phyloP scores from a whole-genome alignment of 2,888 invertebrate species.

The Darwinula stevensoni region DNA sequence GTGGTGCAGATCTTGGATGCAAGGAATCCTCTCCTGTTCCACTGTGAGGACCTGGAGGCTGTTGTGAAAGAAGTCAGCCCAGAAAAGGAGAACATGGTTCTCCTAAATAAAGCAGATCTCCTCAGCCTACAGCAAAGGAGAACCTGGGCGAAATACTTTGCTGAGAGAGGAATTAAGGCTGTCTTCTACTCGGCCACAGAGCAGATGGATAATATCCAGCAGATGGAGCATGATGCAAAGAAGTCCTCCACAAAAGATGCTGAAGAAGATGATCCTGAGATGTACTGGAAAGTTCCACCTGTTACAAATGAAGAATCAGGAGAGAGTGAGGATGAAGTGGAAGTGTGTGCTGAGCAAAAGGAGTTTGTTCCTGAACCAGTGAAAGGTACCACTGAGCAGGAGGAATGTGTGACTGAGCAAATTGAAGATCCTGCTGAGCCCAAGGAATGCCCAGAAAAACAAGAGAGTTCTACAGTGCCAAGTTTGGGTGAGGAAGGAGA shows the following conservation, averaged over 20 bases:
- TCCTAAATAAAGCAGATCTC: slow-evolving; percentile 88
- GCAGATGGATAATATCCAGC: slow-evolving; percentile 12
- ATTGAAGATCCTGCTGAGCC: no score
- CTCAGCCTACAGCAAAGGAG: slow-evolving; percentile 46
- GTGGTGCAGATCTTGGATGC: slow-evolving; percentile 86
- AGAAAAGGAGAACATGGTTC: slow-evolving; percentile 42
- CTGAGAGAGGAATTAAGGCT: slow-evolving; percentile 30
- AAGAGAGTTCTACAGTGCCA: no score
- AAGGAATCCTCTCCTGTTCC: slow-evolving; percentile 71
- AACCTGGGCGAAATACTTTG: slow-evolving; percentile 61
- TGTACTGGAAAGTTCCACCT: slow-evolving; percentile 17
- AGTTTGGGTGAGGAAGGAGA: no score
- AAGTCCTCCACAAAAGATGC: slow-evolving; percentile 8
- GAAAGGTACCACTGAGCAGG: no score
- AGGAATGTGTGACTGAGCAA: no score
- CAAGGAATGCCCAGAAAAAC: no score
- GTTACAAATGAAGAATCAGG: slow-evolving; percentile 13
- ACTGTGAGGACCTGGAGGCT: slow-evolving; percentile 64
- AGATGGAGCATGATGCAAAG: slow-evolving; percentile 7
- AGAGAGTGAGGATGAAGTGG: slow-evolving; percentile 14
- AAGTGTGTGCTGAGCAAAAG: slow-evolving; percentile 6
- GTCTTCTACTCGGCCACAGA: slow-evolving; percentile 69
- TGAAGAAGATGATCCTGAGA: slow-evolving; percentile 7
- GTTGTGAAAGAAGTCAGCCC: slow-evolving; percentile 47
- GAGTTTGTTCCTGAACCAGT: no score